Percentiles rank a stretch among this genome's conserved stretches.
Evolutionary conservation across 2,113 vertebrate genomes (phyloP).

Genomic region (Alectura lathami): DNA sequence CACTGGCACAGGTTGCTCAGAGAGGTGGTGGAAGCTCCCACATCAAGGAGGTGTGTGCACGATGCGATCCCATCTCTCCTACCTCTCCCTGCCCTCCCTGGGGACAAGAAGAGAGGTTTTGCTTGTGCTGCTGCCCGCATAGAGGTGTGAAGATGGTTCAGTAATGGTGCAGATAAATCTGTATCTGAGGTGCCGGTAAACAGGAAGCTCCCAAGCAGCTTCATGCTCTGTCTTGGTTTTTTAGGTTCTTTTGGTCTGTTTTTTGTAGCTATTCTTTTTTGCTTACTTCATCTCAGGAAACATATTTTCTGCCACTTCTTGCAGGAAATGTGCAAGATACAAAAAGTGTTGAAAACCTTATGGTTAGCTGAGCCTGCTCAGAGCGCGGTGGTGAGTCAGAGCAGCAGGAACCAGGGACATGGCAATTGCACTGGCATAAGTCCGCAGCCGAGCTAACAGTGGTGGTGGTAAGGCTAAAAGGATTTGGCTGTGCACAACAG

Average conservation of each 20-base stretch:
- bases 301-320: constrained; percentile 48
- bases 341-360: constrained; percentile 34
- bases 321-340: constrained; percentile 56
- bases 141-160: not conserved
- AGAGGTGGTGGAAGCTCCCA: not conserved
- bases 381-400: not conserved
- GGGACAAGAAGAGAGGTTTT: rapidly evolving
- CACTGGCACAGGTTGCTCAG: not conserved
- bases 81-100: not conserved
- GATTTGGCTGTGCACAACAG: not conserved
- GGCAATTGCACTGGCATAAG: not conserved
- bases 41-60: not conserved
- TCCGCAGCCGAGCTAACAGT: not conserved
- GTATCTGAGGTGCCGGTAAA: not conserved
- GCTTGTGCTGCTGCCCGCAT: rapidly evolving
- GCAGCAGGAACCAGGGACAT: not conserved
- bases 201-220: constrained; percentile 43
- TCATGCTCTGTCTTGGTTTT: not conserved
- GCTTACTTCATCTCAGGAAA: constrained; percentile 49
- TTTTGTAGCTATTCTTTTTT: constrained; percentile 21
- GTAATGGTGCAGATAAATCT: not conserved
- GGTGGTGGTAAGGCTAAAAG: not conserved
- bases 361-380: not conserved
- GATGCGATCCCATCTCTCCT: not conserved
- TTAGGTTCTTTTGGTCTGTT: not conserved